Conservation (phyloP, 2,113 vertebrate species). For the Siniperca chuatsi region DNA sequence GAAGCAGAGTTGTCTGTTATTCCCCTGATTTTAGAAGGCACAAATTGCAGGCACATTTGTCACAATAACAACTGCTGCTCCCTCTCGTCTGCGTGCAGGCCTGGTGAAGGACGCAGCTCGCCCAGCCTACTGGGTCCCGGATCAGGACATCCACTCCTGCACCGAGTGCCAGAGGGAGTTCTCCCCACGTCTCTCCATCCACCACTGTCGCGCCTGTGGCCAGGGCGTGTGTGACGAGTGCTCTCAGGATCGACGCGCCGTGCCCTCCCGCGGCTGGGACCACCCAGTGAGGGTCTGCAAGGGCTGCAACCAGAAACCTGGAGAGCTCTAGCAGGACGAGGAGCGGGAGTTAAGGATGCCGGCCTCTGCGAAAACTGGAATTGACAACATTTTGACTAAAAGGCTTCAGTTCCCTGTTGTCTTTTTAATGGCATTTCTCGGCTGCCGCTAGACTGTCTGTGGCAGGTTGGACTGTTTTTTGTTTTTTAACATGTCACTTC, state of each 20-base stretch:
- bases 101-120: constrained; percentile 96
- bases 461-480: constrained; percentile 21
- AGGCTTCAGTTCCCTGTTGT: constrained; percentile 7
- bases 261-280: constrained; percentile 98
- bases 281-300: constrained; percentile 96
- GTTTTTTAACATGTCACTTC: constrained; percentile 32
- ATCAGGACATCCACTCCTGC: constrained; percentile 95
- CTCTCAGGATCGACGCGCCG: constrained; percentile 91
- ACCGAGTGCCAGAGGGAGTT: constrained; percentile 94
- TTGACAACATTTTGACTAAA: constrained; percentile 5
- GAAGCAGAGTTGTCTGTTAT: neutral
- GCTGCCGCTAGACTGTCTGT: constrained; percentile 16
- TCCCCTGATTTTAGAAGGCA: neutral
- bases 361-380: constrained; percentile 38
- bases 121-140: constrained; percentile 97
- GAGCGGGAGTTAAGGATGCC: neutral
- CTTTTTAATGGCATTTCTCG: constrained; percentile 1
- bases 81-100: constrained; percentile 79
- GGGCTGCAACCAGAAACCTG: constrained; percentile 94
- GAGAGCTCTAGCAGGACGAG: constrained; percentile 91
- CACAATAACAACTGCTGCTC: neutral
- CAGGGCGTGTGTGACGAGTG: constrained; percentile 97
- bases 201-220: constrained; percentile 97
- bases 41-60: neutral
- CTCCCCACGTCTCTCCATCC: constrained; percentile 92